phyloP scores from a whole-genome alignment of 2,888 invertebrate genomes.

The Acanthacorydalis orientalis region DNA sequence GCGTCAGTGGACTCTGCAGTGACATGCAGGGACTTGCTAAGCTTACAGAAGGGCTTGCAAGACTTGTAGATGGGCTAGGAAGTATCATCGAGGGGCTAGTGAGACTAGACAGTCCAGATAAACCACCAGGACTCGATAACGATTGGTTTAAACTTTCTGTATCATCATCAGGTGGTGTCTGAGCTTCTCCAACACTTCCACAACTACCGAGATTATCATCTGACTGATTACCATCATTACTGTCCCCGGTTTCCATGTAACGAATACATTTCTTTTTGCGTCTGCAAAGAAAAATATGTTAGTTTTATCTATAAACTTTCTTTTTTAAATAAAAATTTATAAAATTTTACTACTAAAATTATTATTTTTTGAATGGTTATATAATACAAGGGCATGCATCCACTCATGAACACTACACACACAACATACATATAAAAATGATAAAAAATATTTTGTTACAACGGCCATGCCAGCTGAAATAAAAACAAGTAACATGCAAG shows the following conservation, averaged over 20 bases:
- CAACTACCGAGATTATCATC: constrained; percentile 66
- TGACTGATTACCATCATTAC: constrained; percentile 42
- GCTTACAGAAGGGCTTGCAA: constrained; percentile 44
- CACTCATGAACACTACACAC: too few relatives aligned
- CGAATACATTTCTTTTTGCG: constrained; percentile 96
- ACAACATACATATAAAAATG: too few relatives aligned
- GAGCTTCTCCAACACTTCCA: constrained; percentile 60
- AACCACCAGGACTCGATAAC: constrained; percentile 40
- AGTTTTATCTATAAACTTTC: background rate
- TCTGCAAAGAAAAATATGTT: constrained; percentile 35
- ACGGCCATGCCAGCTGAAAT: background rate
- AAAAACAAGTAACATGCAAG: background rate
- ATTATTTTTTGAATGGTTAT: background rate
- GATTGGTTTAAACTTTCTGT: constrained; percentile 45
- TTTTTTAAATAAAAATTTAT: background rate
- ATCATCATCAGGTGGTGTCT: constrained; percentile 46
- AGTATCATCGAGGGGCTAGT: constrained; percentile 55
- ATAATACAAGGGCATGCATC: background rate
- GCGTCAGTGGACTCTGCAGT: constrained; percentile 27
- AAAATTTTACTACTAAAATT: background rate
- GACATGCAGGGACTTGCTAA: constrained; percentile 40
- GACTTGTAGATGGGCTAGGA: constrained; percentile 61
- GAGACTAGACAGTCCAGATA: constrained; percentile 49
- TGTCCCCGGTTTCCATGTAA: constrained; percentile 72
- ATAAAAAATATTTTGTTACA: background rate